Conservation (phyloP, 2,113 vertebrate species). For the Poeciliopsis retropinna region DNA sequence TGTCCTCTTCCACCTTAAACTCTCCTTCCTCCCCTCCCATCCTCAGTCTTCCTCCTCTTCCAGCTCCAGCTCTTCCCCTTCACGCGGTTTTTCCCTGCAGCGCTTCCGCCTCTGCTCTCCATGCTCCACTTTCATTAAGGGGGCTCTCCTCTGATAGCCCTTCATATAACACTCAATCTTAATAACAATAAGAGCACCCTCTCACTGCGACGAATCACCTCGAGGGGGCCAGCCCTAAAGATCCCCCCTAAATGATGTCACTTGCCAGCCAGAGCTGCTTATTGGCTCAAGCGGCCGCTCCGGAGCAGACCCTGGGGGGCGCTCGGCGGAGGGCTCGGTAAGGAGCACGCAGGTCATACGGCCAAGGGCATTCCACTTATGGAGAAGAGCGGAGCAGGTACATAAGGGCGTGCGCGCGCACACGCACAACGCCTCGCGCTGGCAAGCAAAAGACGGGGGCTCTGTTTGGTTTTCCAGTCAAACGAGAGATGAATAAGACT, state of each 20-base stretch:
- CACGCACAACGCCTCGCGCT: conserved; percentile 27
- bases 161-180: conserved; percentile 81
- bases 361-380: conserved; percentile 74
- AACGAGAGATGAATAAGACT: conserved; percentile 69
- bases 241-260: conserved; percentile 73
- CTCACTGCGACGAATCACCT: conserved; percentile 68
- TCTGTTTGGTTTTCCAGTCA: conserved; percentile 66
- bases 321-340: conserved; percentile 49
- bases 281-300: conserved; percentile 48
- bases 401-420: conserved; percentile 3
- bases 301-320: conserved; percentile 59
- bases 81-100: conserved; percentile 26
- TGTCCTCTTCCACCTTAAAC: conserved; percentile 47
- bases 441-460: conserved; percentile 50
- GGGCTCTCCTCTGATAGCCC: conserved; percentile 77
- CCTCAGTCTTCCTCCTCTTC: conserved; percentile 11
- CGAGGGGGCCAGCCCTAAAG: conserved; percentile 66
- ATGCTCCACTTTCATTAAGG: conserved; percentile 75
- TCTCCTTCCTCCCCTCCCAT: conserved; percentile 6
- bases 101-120: conserved; percentile 48
- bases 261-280: conserved; percentile 37
- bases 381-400: conserved; percentile 34
- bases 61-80: conserved; percentile 9
- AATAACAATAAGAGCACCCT: conserved; percentile 75
- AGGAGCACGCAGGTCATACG: conserved; percentile 61